Base-by-base conservation (phyloP, 2,888 invertebrate species). In the Ectemnius lituratus region DNA sequence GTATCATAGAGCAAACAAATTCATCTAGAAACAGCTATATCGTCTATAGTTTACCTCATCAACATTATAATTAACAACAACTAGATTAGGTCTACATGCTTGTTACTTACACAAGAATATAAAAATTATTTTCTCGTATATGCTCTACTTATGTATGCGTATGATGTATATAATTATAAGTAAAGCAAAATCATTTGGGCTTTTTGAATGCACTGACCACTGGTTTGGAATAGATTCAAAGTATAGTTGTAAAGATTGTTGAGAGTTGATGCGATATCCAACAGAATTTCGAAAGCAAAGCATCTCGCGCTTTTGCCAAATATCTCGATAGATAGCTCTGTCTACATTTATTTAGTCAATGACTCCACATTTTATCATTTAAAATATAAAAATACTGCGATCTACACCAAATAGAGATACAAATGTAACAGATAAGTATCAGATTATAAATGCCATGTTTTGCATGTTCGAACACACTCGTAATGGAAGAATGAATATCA, bases 1-100 rank as follows among this genome's bases (percentile, higher is more conserved):
- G 80, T 81, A 84, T 87, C 75, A 83, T 87, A 84, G 81, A 56
- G 80, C 79, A 85, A 88, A 87, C 80, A 84, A 84, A 86, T 81
- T 82, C 62, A 20, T 77, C 80, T 83, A 85, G 73, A 78, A 83
- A 82, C 78, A 85, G 81, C 77, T 85, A 81, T 81, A 74, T 84
- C 73, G 78, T 83, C 83, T 85, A 81, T 72, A 69, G 37, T 73
- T 75, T 73, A 70, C 67, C 62, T 80, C 49, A 63, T 73, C 68
- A 77, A 78, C 64, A 78, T 81, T 79, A 75, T 79, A 76, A 79
- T 78, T 83, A 83, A 84, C 83, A 83, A 83, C 84, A 81, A 83
- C 83, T 87, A 79, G 73, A 20, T 67, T 81, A 76, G 60, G 76
- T 76, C 78, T 81, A 84, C 83, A 75, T 66, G 74, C 67, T 78